These are phyloP conservation scores for zebrafish (Danio rerio) DNA, from an alignment of 2,113 vertebrate species.

Conservation along the genomic window DNA sequence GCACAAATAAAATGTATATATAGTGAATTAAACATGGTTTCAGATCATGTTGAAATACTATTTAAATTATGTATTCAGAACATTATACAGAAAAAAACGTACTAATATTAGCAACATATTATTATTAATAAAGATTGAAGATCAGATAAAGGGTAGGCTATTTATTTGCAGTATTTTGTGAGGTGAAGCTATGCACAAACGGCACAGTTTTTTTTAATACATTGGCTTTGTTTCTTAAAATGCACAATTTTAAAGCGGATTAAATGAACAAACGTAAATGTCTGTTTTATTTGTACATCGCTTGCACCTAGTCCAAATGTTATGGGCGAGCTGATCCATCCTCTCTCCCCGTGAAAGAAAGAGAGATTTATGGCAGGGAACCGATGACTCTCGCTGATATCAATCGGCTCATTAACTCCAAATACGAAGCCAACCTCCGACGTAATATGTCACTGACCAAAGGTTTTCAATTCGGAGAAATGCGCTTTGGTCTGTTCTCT, in stretches of 20 bases:
- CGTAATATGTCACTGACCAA: slow-evolving; percentile 70
- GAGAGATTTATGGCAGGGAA: slow-evolving; percentile 75
- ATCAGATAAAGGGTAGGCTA: not conserved
- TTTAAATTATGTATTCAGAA: not conserved
- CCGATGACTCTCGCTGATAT: slow-evolving; percentile 75
- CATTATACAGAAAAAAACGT: not conserved
- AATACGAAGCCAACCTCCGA: slow-evolving; percentile 73
- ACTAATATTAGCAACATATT: not conserved
- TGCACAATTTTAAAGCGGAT: not conserved
- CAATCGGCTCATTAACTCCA: slow-evolving; percentile 81
- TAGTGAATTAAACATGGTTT: not conserved
- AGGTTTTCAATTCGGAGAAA: slow-evolving; percentile 54
- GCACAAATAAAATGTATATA: not conserved
- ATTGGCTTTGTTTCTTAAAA: not conserved
- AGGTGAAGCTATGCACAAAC: not conserved
- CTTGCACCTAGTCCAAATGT: slow-evolving; percentile 31
- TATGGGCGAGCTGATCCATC: slow-evolving; percentile 33
- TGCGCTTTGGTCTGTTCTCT: not conserved
- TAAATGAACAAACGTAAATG: slow-evolving; percentile 4
- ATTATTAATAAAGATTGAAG: not conserved
- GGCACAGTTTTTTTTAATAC: not conserved
- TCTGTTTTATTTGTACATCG: not conserved
- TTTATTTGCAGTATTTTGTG: not conserved
- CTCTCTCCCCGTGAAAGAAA: slow-evolving; percentile 34
- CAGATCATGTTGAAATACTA: not conserved